Evolutionary conservation across 2,888 invertebrate genomes (phyloP), one percentile per base, ranked within the genome.

Genomic region (Onchidella celtica): DNA sequence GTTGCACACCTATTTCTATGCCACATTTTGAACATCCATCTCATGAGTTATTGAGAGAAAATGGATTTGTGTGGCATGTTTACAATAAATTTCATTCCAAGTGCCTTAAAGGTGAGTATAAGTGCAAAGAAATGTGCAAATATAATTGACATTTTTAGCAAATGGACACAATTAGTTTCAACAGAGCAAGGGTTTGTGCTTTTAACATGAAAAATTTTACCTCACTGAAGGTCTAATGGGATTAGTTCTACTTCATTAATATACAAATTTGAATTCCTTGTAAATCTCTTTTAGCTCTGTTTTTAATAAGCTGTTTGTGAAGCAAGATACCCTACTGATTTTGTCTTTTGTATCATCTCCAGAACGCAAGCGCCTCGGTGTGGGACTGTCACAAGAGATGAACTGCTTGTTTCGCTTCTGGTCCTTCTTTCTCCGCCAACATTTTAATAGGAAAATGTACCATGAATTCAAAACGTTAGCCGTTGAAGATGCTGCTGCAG

Each of bases 361-460:
- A 96, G 99, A 99, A 93, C 96, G 99, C 87, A 97, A 97, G 94
- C 96, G 97, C 92, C 95, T 97, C 80, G 99, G 99, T 84, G 96
- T 96, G 90, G 99, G 99, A 0, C 97, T 97, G 92, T 98, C 98
- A 6, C 98, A 97, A 92, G 99, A 99, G 94, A 99, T 99, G 99
- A 99, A 99, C 94, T 99, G 99, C 0, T 95, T 99, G 74, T 99
- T 98, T 95, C 95, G 99, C 84, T 99, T 99, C 95, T 99, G 99
- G 99, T 99, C 99, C 40, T 99, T 99, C 95, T 99, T 99, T 95
- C 95, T 99, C 86, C 95, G 99, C 84, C 99, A 99, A 93, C 98
- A 99, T 93, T 99, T 98, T 94, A 99, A 99, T 94, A 96, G 97
- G 89, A 97, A 96, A 87, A 99, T 99, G 99, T 99, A 99, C 94